Base-by-base conservation (phyloP, 2,797 vertebrate genomes). In the Myotis findleyi region DNA sequence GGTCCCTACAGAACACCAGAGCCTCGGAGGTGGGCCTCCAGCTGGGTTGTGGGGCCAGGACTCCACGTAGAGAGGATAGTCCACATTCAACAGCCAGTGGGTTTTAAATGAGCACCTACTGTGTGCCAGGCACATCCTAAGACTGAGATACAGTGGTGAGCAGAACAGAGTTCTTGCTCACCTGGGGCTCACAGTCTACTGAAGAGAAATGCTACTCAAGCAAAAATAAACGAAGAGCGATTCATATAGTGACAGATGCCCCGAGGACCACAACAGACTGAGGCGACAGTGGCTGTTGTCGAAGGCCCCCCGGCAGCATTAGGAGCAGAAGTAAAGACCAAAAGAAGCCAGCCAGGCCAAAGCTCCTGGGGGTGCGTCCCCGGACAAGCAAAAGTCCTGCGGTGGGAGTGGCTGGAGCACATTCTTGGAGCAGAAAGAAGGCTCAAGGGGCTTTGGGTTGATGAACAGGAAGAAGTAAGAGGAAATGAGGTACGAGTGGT, bases 361-460 rank as follows among this genome's bases (percentile, higher is more conserved):
- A 1, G 75, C n/a, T 21, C 10, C 5, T 6, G 11, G 30, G 75
- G 7, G 38, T 2, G 41, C 1, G 71, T 59, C 53, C 79, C 30
- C 38, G 5, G 23, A 79, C 8, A 4, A 64, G 53, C 53, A 4
- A 25, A 57, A 4, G 21, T 27, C 30, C 82, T 38, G 23, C 14
- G 0, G 41, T 1, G 0, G 49, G 51, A 79, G 27, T 18, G 27
- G 47, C 25, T 25, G 3, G 27, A 23, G n/a, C 7, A 1, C 13
- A 7, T 16, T 44, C 33, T 36, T 53, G 17, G 27, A 25, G 47
- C 33, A 69, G 77, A 82, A 14, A 30, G 55, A 87, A 41, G 69
- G 41, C 27, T 10, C 27, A 6, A 2, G 14, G 49, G 41, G 25
- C 47, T 33, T 17, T 9, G 13, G 47, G 33, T 4, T 36, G 44